phyloP scores from a whole-genome alignment of 2,797 vertebrate genomes.

The Falco naumanni region DNA sequence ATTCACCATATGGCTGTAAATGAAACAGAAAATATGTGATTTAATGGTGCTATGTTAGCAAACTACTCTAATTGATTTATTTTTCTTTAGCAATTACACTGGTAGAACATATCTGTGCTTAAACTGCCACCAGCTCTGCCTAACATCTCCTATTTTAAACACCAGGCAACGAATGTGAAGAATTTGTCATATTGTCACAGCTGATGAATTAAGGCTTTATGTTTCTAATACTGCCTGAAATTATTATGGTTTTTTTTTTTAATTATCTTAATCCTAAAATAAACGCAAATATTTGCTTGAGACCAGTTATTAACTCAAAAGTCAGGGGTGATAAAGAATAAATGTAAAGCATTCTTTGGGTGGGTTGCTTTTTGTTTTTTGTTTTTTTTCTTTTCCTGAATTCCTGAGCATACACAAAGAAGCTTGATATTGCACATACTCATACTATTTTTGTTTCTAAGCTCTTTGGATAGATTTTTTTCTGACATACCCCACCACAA shows the following conservation, averaged over 20 bases:
- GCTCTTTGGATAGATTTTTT: background rate
- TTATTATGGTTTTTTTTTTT: background rate
- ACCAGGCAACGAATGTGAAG: background rate
- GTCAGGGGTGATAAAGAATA: background rate
- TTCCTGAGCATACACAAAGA: background rate
- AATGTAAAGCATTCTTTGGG: background rate
- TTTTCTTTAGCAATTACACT: constrained; percentile 26
- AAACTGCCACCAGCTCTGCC: background rate
- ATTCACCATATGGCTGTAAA: constrained; percentile 38
- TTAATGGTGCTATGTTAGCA: constrained; percentile 49
- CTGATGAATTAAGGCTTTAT: background rate
- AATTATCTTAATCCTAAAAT: background rate
- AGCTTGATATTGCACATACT: background rate
- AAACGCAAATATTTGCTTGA: background rate
- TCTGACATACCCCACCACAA: background rate
- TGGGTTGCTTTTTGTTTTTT: background rate
- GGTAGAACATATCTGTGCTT: background rate
- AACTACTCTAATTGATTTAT: constrained; percentile 56
- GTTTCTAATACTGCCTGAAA: background rate
- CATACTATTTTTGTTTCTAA: background rate
- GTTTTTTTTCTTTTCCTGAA: background rate
- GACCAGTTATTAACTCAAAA: background rate
- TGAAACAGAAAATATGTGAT: constrained; percentile 39
- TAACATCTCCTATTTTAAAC: background rate
- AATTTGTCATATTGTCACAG: background rate